Base-by-base conservation (phyloP, 1,140 invertebrate genomes). In the Samia ricini region DNA sequence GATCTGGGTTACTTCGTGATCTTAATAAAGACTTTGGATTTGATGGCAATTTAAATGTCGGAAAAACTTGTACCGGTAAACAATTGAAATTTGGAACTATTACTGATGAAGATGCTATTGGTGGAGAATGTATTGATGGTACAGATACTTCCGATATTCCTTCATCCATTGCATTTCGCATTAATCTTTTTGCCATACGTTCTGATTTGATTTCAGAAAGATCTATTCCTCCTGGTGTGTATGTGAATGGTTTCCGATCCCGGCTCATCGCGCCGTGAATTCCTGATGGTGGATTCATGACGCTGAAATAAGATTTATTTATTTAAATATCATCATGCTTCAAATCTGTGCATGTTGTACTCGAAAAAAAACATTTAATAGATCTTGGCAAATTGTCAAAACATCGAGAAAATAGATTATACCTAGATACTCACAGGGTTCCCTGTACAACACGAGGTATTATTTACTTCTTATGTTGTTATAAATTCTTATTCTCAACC, bases 161-260 rank as follows among this genome's bases (percentile, higher is more conserved):
- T 83, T 92, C 80, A 72, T 88, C 92, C 82, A 94, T 94, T 22
- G 94, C 94, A 76, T 95, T 95, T 66, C 93, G 91, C 85, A 93
- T 93, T 56, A 97, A 93, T 23, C 97, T 91, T 76, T 96, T 93
- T 20, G 96, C 95, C 96, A 98, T 98, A 64, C 96, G 92, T 50
- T 97, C 96, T 60, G 96, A 97, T 69, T 95, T 93, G 48, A 98
- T 97, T 88, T 98, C 95, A 0, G 96, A 97, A 7, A 98, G 92
- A 85, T 98, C 96, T 56, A 98, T 92, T 61, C 97, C 97, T 15
- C 96, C 96, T 1, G 97, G 97, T 6, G 97, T 98, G 84, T 98
- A 98, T 2, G 97, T 98, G 86, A 98, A 98, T 6, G 97, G 97
- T 82, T 97, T 98, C 81, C 97, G 98, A 79, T 98, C 97, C 26